phyloP scores from a whole-genome alignment of 2,888 invertebrate species.

The Spialia ferax region DNA sequence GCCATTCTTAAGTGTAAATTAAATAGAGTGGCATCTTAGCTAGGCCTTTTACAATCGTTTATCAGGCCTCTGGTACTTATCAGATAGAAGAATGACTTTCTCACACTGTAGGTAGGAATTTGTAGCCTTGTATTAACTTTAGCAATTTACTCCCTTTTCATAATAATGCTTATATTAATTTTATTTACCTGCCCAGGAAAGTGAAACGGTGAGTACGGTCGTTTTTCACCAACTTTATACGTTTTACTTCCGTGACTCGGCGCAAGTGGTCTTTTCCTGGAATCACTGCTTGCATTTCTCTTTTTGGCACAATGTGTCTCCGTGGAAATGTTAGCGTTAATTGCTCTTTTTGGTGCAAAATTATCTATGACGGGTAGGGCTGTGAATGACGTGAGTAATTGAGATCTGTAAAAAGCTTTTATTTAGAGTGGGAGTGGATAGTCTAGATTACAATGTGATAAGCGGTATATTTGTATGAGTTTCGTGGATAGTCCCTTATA shows the following conservation, averaged over 20 bases:
- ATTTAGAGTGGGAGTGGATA: too few species aligned
- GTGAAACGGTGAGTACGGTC: conserved; percentile 74
- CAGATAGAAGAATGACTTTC: too few species aligned
- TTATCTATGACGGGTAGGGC: not conserved
- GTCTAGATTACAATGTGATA: too few species aligned
- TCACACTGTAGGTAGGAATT: too few species aligned
- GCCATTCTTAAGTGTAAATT: too few species aligned
- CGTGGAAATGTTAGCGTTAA: not conserved
- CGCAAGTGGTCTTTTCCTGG: conserved; percentile 5
- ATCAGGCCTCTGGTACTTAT: too few species aligned
- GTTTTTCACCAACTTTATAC: conserved; percentile 54
- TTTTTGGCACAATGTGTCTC: conserved; percentile 11
- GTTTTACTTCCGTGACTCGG: conserved; percentile 54
- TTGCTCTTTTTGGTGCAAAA: not conserved
- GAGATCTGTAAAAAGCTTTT: not conserved
- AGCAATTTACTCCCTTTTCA: not conserved
- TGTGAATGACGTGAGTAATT: not conserved
- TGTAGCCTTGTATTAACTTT: too few species aligned
- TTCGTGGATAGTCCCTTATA: too few species aligned
- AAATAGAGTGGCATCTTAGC: too few species aligned
- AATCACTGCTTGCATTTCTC: conserved; percentile 49
- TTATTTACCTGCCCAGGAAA: conserved; percentile 64
- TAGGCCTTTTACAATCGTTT: too few species aligned
- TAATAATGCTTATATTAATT: not conserved
- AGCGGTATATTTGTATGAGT: too few species aligned